Conservation (phyloP, 2,113 vertebrate genomes). For the Gymnobelideus leadbeateri region DNA sequence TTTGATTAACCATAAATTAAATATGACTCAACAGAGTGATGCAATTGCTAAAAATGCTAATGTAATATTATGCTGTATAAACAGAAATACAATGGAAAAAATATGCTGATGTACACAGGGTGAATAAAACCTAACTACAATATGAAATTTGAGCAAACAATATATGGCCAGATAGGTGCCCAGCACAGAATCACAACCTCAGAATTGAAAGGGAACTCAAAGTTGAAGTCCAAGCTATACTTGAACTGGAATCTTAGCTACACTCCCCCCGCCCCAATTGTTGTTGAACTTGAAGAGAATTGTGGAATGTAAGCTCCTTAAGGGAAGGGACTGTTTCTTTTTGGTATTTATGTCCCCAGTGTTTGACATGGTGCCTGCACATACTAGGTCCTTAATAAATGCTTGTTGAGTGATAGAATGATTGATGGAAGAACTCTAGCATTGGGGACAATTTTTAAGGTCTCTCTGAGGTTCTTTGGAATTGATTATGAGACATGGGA, state of each 20-base stretch:
- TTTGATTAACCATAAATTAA: constrained; percentile 1
- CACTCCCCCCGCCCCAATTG: neutral
- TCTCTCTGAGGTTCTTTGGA: too few species aligned
- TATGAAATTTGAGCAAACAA: neutral
- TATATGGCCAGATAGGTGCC: neutral
- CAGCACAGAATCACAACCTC: neutral
- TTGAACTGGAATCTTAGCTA: neutral
- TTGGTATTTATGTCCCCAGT: neutral
- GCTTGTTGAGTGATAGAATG: neutral
- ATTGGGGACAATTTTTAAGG: neutral
- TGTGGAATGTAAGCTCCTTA: neutral
- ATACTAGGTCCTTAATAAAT: neutral
- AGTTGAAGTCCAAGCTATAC: neutral
- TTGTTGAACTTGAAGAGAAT: neutral
- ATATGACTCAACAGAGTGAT: constrained; percentile 6
- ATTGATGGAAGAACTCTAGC: neutral
- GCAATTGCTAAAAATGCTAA: constrained; percentile 7
- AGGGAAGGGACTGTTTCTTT: neutral
- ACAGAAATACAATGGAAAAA: neutral
- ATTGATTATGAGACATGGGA: too few species aligned
- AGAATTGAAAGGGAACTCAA: neutral
- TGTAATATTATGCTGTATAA: constrained; percentile 1
- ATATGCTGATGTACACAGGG: neutral
- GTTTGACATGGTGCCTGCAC: neutral
- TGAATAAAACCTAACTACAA: neutral